Percentiles rank a stretch among this genome's conserved stretches.
These are phyloP conservation scores for Pollicipes pollicipes DNA, from an alignment of 1,140 invertebrate species.

Conservation along the genomic window DNA sequence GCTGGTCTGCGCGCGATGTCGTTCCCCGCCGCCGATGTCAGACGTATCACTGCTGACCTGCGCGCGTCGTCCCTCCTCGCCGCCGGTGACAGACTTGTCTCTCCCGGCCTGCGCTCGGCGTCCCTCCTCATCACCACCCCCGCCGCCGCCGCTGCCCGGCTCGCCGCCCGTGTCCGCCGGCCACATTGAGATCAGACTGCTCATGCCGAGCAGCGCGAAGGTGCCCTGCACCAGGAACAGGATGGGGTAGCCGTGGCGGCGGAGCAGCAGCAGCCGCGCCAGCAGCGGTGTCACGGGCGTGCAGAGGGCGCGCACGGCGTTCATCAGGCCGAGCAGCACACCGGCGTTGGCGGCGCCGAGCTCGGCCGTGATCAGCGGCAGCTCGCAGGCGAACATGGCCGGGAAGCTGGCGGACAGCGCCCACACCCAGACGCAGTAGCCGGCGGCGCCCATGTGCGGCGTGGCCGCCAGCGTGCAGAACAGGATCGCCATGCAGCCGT, in stretches of 20 bases:
- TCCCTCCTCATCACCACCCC: too few relatives aligned
- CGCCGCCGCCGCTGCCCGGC: too few relatives aligned
- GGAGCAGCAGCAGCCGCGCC: constrained; percentile 7
- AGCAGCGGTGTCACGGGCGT: constrained; percentile 12
- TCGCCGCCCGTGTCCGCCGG: neutral
- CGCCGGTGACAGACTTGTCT: too few relatives aligned
- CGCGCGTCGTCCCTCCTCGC: too few relatives aligned
- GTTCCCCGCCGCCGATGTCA: too few relatives aligned
- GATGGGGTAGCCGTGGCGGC: constrained; percentile 22
- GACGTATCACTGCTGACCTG: too few relatives aligned
- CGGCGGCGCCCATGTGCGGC: constrained; percentile 21
- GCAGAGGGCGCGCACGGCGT: constrained; percentile 27
- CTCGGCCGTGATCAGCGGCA: neutral
- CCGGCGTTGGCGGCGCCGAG: constrained; percentile 9
- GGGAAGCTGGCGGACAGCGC: constrained; percentile 23
- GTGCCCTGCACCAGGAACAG: constrained; percentile 8
- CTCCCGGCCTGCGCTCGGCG: too few relatives aligned
- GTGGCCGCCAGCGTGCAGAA: constrained; percentile 17
- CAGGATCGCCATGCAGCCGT: neutral
- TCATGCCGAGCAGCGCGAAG: neutral
- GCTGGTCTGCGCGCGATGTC: too few relatives aligned
- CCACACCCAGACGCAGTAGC: constrained; percentile 21
- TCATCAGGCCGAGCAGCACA: constrained; percentile 30
- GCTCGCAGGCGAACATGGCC: constrained; percentile 20
- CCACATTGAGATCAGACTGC: neutral